Conservation (phyloP, 2,797 vertebrate genomes). For the Calcarius lapponicus region DNA sequence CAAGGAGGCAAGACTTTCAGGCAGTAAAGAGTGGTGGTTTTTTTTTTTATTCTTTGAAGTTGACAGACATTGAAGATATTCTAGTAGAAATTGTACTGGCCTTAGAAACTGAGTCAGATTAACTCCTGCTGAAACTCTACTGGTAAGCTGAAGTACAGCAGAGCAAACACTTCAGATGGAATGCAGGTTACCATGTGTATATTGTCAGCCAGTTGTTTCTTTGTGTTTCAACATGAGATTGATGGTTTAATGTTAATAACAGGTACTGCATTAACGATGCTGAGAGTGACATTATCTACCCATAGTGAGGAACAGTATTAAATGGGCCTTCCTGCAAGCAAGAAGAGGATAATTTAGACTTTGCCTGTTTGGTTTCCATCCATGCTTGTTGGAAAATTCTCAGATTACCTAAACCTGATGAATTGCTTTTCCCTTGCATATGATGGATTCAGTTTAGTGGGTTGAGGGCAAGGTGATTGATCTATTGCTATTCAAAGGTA, state of each 20-base stretch:
- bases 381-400: neutral
- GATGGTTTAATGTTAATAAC: neutral
- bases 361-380: neutral
- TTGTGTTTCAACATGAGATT: neutral
- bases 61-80: neutral
- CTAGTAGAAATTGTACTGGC: neutral
- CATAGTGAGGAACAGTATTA: neutral
- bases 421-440: neutral
- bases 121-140: neutral
- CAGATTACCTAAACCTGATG: neutral
- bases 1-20: neutral
- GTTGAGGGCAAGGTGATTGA: neutral
- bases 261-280: neutral
- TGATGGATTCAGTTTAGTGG: neutral
- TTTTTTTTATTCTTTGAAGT: slow-evolving; percentile 6
- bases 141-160: neutral
- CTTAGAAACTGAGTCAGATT: neutral
- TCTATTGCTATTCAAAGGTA: neutral
- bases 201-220: neutral
- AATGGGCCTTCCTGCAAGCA: neutral
- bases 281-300: neutral
- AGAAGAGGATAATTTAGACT: neutral
- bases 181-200: neutral
- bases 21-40: neutral
- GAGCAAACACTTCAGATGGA: neutral